Evolutionary conservation across 2,113 vertebrate genomes (phyloP), one percentile per base, ranked within the genome.

Genomic region (Apodemus sylvaticus): DNA sequence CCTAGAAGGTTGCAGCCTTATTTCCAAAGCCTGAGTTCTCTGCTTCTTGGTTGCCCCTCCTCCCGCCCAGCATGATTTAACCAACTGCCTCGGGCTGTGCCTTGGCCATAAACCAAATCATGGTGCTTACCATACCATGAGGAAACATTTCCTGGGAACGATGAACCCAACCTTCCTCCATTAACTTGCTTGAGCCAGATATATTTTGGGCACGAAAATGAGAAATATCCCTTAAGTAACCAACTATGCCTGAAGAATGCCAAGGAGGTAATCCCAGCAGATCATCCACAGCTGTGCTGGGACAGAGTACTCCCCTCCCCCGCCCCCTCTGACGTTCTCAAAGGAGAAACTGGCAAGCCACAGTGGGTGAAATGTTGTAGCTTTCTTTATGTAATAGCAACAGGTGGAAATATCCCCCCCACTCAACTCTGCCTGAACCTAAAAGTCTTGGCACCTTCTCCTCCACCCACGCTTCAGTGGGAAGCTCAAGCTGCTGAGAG

Each of bases 201-300:
- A 16, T n/a, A n/a, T n/a, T 16, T 87, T 24, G 13, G 36, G 53
- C 48, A 71, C 66, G 55, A 36, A 55, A 53, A 39, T 39, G 24
- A 70, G 48, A 36, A 68, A 17, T n/a, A 4, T n/a, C 22, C 7
- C 5, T 20, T 29, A 68, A 7, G 53, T 45, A 31, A 77, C 51
- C 34, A 48, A 48, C 45, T 16, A 26, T 34, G 51, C n/a, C 39
- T 34, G 31, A 39, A 19, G 66, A 16, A 7, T 2, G 1, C 34
- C 14, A 45, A 20, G 9, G 22, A 17, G 26, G 29, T 1, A 12
- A 16, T 42, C 53, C 58, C 5, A 10, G 87, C 16, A 12, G 45
- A 86, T 42, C 55, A 0, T 0, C 55, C 6, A 2, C 31, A 19
- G 2, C 14, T 20, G 31, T 24, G 62, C 45, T 3, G 66, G 0